Conservation (phyloP, 2,888 invertebrate species). For the Tribolium freemani region DNA sequence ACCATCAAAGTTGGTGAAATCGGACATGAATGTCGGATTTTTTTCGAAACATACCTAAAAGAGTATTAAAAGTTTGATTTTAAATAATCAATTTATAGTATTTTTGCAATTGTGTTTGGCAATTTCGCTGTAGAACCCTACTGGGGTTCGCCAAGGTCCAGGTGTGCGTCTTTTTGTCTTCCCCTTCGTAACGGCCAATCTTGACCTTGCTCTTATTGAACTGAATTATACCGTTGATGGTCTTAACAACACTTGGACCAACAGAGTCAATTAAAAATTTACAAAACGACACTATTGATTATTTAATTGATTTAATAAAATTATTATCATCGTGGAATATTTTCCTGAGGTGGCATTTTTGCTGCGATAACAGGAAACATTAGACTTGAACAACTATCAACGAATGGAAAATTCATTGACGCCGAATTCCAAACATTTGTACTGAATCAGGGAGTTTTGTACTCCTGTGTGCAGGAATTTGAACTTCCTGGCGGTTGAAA, state of each 20-base stretch:
- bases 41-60: too few species aligned
- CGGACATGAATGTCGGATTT: too few species aligned
- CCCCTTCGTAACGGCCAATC: conserved; percentile 26
- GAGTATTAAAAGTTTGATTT: too few species aligned
- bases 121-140: too few species aligned
- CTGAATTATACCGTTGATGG: conserved; percentile 16
- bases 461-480: not conserved
- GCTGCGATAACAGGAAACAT: not conserved
- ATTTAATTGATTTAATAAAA: not conserved
- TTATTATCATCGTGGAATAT: not conserved
- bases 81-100: too few species aligned
- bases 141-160: not conserved
- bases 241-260: not conserved
- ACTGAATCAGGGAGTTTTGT: not conserved
- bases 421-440: not conserved
- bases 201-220: conserved; percentile 39
- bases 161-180: conserved; percentile 16
- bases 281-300: not conserved
- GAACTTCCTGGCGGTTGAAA: not conserved
- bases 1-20: too few species aligned
- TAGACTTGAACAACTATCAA: not conserved
- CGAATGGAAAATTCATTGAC: not conserved
- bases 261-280: not conserved
- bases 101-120: too few species aligned
- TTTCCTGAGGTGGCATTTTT: not conserved